These are phyloP conservation scores for Zelostemma sp. DNA, from an alignment of 1,140 invertebrate genomes.

Conservation along the genomic window DNA sequence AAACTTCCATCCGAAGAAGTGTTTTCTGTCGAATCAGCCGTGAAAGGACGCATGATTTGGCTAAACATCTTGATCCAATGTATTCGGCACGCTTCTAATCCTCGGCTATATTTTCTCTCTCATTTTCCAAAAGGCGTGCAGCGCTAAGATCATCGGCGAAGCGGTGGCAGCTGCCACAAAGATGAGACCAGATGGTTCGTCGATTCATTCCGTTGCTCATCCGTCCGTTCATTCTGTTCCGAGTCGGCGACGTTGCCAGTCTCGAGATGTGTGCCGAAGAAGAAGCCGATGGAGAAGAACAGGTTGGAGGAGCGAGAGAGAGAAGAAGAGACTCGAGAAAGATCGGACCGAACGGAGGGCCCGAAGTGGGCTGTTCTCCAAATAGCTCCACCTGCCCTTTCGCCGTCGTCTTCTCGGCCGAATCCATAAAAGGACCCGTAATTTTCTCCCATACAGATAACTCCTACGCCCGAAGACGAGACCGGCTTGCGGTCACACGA, in stretches of 20 bases:
- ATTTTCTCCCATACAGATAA: conserved; percentile 10
- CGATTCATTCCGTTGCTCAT: conserved; percentile 45
- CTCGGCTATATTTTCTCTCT: conserved; percentile 35
- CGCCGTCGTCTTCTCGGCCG: conserved; percentile 41
- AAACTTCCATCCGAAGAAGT: no score
- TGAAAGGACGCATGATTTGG: not conserved
- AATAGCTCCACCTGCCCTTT: conserved; percentile 65
- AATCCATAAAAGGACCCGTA: conserved; percentile 37
- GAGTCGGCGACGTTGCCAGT: conserved; percentile 32
- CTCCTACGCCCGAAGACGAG: not conserved
- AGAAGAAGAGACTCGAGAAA: conserved; percentile 25
- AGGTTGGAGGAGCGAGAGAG: conserved; percentile 18
- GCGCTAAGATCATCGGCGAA: conserved; percentile 41
- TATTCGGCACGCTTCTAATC: conserved; percentile 15
- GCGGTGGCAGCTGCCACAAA: conserved; percentile 50
- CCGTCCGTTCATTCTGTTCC: conserved; percentile 42
- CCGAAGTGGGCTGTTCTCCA: conserved; percentile 65
- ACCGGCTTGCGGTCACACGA: not conserved
- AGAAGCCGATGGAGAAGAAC: conserved; percentile 21
- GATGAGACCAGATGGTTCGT: conserved; percentile 56
- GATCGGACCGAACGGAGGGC: conserved; percentile 41
- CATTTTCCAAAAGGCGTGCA: conserved; percentile 43
- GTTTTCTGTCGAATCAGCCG: no score
- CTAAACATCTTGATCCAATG: conserved; percentile 6
- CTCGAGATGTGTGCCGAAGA: conserved; percentile 13